These are phyloP conservation scores for Rhynchotus rufescens DNA, from an alignment of 2,797 vertebrate genomes.

Conservation along the genomic window DNA sequence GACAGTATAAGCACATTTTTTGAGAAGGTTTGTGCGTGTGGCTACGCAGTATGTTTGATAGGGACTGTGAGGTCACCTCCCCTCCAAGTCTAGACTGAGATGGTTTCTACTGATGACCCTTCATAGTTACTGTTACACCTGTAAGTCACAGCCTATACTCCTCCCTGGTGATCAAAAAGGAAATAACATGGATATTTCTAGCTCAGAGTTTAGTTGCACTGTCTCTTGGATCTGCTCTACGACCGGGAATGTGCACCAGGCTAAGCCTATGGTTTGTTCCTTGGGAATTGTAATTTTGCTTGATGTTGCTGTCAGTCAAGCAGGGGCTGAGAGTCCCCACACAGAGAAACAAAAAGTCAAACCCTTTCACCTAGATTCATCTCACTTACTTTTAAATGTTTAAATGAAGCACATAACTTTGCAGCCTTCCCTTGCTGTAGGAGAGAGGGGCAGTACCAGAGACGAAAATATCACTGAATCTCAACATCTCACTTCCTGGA, in stretches of 20 bases:
- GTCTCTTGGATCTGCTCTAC: not conserved
- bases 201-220: not conserved
- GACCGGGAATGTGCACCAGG: not conserved
- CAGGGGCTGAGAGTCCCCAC: not conserved
- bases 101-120: not conserved
- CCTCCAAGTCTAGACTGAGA: not conserved
- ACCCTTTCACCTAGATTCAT: not conserved
- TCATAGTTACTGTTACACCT: not conserved
- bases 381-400: not conserved
- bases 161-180: not conserved
- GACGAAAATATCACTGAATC: not conserved
- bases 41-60: not conserved
- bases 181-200: not conserved
- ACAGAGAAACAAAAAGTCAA: not conserved
- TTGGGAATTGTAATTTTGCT: not conserved
- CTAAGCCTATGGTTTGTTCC: not conserved
- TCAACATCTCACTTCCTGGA: conserved; percentile 6
- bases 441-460: not conserved
- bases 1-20: not conserved
- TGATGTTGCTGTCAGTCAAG: not conserved
- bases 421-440: not conserved
- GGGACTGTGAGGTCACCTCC: not conserved
- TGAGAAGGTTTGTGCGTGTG: not conserved
- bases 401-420: not conserved
- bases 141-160: not conserved